A percentile compares a stretch with the other conserved stretches of the same genome.
These are phyloP conservation scores for Sycobia sp. DNA, from an alignment of 1,140 invertebrate genomes.

Conservation along the genomic window DNA sequence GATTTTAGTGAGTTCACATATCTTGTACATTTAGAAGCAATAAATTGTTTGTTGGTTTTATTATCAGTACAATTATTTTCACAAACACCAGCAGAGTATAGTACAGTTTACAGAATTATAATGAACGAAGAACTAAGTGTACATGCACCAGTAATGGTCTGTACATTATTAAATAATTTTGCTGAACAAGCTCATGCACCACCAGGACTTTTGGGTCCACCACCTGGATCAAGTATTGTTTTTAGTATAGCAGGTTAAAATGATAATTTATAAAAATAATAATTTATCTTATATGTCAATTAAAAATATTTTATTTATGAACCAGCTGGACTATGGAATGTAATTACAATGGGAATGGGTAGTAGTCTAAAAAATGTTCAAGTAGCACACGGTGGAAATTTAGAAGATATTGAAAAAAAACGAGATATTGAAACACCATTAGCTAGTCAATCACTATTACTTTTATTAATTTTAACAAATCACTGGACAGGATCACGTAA, in stretches of 20 bases:
- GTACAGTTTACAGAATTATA: conserved; percentile 68
- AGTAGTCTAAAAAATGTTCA: conserved; percentile 58
- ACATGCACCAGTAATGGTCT: conserved; percentile 76
- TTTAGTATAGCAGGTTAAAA: conserved; percentile 77
- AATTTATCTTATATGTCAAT: conserved; percentile 18
- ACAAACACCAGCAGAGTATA: conserved; percentile 68
- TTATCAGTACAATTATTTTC: conserved; percentile 89
- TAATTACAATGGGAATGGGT: conserved; percentile 70
- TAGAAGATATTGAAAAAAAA: conserved; percentile 54
- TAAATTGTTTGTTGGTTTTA: conserved; percentile 84
- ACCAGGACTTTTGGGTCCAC: conserved; percentile 67
- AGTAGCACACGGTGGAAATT: conserved; percentile 49
- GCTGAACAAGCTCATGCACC: conserved; percentile 77
- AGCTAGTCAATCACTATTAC: conserved; percentile 85
- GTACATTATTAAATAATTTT: conserved; percentile 79
- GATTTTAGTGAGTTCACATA: conserved; percentile 85
- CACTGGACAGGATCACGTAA: conserved; percentile 82
- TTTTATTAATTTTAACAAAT: conserved; percentile 88
- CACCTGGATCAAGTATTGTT: conserved; percentile 78
- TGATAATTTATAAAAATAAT: conserved; percentile 18
- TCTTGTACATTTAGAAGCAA: conserved; percentile 83
- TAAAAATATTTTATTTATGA: conserved; percentile 1
- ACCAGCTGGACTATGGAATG: conserved; percentile 81
- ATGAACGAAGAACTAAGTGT: conserved; percentile 76
- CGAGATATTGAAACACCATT: conserved; percentile 69